Percentiles rank a stretch among this genome's conserved stretches.
Conservation (phyloP, 2,888 invertebrate genomes). For the Cephalotes varians region DNA sequence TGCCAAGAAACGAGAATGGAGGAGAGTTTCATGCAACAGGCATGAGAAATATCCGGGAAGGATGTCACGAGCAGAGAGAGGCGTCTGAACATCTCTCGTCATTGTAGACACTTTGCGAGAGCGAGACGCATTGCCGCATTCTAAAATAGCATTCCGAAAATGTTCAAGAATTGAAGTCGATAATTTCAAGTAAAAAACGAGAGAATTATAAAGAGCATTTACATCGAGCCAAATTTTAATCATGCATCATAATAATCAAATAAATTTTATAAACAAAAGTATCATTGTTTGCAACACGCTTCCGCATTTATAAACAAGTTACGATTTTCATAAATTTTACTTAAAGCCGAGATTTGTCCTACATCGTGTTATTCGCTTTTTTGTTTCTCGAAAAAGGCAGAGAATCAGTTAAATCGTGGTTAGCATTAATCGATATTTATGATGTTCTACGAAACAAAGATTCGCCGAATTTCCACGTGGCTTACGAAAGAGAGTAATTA, state of each 20-base stretch:
- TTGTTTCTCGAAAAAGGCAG: not conserved
- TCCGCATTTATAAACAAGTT: not conserved
- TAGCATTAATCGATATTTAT: slow-evolving; percentile 31
- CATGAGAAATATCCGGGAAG: slow-evolving; percentile 41
- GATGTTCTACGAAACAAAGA: slow-evolving; percentile 18
- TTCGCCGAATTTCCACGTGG: slow-evolving; percentile 45
- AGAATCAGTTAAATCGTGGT: slow-evolving; percentile 1
- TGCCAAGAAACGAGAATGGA: slow-evolving; percentile 1
- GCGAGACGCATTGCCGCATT: slow-evolving; percentile 33
- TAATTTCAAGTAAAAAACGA: not conserved
- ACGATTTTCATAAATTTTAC: not conserved
- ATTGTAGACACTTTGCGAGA: not conserved
- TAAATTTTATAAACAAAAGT: not conserved
- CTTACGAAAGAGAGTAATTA: slow-evolving; percentile 34
- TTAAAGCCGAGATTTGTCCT: not conserved
- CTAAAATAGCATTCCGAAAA: slow-evolving; percentile 39
- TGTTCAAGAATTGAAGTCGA: not conserved
- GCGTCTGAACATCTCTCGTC: slow-evolving; percentile 21
- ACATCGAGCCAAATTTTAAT: not conserved
- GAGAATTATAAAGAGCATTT: not conserved
- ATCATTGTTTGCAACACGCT: not conserved
- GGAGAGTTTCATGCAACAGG: slow-evolving; percentile 43
- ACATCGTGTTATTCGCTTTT: not conserved
- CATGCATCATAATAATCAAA: not conserved
- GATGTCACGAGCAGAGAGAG: slow-evolving; percentile 50